Percentiles rank a stretch among this genome's conserved stretches.
phyloP scores from a whole-genome alignment of 2,888 invertebrate species.

The Neoitamus cyanurus region DNA sequence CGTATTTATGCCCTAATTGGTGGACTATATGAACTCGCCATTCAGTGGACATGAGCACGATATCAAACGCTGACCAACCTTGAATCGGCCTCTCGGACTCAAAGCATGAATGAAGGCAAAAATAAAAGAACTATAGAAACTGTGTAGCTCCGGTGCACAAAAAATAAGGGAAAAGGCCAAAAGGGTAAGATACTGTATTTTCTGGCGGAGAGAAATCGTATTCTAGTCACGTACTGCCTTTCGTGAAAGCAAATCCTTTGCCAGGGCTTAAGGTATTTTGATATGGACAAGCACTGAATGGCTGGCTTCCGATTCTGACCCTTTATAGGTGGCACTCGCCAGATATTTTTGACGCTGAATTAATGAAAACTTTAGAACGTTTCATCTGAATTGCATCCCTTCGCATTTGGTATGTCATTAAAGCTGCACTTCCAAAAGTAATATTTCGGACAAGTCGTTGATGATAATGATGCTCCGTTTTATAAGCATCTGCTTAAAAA shows the following conservation, averaged over 20 bases:
- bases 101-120: not conserved
- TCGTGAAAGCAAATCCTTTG: conserved; percentile 43
- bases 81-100: conserved; percentile 15
- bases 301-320: conserved; percentile 38
- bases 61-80: conserved; percentile 36
- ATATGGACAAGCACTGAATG: conserved; percentile 28
- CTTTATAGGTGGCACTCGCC: conserved; percentile 27
- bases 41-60: conserved; percentile 41
- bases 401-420: not conserved
- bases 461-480: not conserved
- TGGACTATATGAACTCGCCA: conserved; percentile 2
- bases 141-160: not conserved
- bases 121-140: conserved; percentile 10
- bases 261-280: conserved; percentile 31
- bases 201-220: conserved; percentile 19
- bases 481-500: not conserved
- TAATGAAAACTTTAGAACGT: conserved; percentile 16
- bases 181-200: not conserved
- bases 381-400: conserved; percentile 3
- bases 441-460: not conserved
- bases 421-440: not conserved
- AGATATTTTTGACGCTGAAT: conserved; percentile 32
- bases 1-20: conserved; percentile 45
- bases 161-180: not conserved
- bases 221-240: conserved; percentile 40